Evolutionary conservation across 2,888 invertebrate genomes (phyloP).

Genomic region (Lepidocyrtoides sp.): DNA sequence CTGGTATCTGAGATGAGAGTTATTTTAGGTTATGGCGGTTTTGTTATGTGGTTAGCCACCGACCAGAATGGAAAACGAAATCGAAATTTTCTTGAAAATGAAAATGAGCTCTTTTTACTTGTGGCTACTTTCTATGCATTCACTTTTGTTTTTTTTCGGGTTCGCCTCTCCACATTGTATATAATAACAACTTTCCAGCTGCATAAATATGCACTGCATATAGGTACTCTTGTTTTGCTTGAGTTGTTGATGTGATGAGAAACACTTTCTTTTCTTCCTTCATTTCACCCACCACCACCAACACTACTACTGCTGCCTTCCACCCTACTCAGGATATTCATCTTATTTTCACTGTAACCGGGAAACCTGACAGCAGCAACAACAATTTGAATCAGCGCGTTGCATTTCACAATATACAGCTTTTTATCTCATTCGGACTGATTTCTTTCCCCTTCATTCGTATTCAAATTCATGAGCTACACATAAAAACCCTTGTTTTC

Average conservation of each 20-base stretch:
- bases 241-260: constrained; percentile 32
- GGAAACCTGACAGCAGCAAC: no score
- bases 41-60: constrained; percentile 44
- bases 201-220: constrained; percentile 33
- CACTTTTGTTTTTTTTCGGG: not conserved
- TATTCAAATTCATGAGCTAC: not conserved
- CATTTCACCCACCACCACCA: constrained; percentile 26
- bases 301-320: no score
- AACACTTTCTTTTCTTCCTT: constrained; percentile 9
- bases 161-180: no score
- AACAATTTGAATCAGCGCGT: constrained; percentile 52
- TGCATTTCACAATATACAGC: constrained; percentile 35
- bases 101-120: constrained; percentile 46
- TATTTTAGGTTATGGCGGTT: constrained; percentile 67
- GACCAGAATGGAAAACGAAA: constrained; percentile 59
- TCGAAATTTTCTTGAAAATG: constrained; percentile 61
- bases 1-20: constrained; percentile 26
- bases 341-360: constrained; percentile 36
- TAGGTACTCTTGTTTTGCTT: constrained; percentile 4
- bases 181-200: constrained; percentile 32
- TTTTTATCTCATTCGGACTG: constrained; percentile 44
- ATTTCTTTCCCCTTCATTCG: not conserved
- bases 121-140: not conserved
- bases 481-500: constrained; percentile 18
- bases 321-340: constrained; percentile 35